phyloP scores from a whole-genome alignment of 2,113 vertebrate genomes.

The Capricornis sumatraensis region DNA sequence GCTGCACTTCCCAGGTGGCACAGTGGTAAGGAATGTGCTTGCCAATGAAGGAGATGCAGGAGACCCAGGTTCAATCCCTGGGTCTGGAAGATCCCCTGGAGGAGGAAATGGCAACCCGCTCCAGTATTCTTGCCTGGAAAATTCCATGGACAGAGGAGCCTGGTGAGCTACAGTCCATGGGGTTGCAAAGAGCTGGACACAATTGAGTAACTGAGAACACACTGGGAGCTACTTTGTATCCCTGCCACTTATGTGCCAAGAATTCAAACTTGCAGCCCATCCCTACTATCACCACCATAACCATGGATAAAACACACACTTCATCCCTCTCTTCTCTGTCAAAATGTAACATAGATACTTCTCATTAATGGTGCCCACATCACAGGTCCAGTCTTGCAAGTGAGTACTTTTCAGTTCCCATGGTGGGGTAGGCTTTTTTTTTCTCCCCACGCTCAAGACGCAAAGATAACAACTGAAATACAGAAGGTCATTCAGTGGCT shows the following conservation, averaged over 20 bases:
- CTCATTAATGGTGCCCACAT: not conserved
- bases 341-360: not conserved
- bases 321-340: not conserved
- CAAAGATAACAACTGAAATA: not conserved
- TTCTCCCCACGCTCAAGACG: not conserved
- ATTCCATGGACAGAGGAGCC: not conserved
- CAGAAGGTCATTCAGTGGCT: not conserved
- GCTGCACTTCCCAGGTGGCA: not conserved
- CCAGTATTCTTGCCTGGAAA: not conserved
- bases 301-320: not conserved
- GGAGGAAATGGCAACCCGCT: not conserved
- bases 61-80: not conserved
- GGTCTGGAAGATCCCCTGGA: not conserved
- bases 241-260: not conserved
- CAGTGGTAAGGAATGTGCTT: not conserved
- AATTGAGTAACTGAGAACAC: not conserved
- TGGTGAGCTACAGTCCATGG: not conserved
- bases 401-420: not conserved
- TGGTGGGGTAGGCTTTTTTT: not conserved
- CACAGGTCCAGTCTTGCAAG: not conserved
- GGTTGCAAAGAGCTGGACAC: not conserved
- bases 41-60: not conserved
- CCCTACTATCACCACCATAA: too few species aligned
- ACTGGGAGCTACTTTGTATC: not conserved
- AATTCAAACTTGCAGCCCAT: not conserved